Conservation (phyloP, 2,797 vertebrate genomes). For the Euthynnus affinis region DNA sequence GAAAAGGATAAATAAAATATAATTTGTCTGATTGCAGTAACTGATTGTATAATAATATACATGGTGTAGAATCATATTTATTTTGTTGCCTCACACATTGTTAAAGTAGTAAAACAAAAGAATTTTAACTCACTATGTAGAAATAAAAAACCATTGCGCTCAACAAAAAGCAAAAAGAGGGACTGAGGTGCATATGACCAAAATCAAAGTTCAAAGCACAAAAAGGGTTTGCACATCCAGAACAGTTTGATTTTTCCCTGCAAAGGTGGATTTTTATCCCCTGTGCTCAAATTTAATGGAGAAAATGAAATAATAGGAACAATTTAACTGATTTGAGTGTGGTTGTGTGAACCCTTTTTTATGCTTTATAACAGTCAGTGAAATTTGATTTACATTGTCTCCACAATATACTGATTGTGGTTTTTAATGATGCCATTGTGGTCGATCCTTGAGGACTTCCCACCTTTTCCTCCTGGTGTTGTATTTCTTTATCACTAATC, state of each 20-base stretch:
- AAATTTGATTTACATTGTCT: background rate
- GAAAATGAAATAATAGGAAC: no score
- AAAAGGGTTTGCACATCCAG: no score
- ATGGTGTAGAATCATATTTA: background rate
- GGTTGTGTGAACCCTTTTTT: no score
- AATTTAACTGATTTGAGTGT: no score
- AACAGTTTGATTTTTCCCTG: no score
- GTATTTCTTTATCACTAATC: slow-evolving; percentile 53
- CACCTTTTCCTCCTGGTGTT: slow-evolving; percentile 29
- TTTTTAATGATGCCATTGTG: slow-evolving; percentile 23
- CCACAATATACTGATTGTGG: background rate
- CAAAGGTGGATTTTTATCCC: no score
- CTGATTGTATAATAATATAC: background rate
- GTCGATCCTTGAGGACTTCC: slow-evolving; percentile 14
- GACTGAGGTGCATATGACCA: no score
- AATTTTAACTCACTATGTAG: background rate
- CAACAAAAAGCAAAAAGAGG: no score
- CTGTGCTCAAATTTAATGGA: no score
- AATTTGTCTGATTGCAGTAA: background rate
- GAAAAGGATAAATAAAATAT: background rate
- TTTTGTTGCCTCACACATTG: background rate
- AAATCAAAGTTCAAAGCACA: no score
- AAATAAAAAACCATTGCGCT: background rate
- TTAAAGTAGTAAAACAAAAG: background rate
- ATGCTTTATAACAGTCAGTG: background rate